Evolutionary conservation across 1,140 invertebrate genomes (phyloP).

Genomic region (Heliconius hewitsoni): DNA sequence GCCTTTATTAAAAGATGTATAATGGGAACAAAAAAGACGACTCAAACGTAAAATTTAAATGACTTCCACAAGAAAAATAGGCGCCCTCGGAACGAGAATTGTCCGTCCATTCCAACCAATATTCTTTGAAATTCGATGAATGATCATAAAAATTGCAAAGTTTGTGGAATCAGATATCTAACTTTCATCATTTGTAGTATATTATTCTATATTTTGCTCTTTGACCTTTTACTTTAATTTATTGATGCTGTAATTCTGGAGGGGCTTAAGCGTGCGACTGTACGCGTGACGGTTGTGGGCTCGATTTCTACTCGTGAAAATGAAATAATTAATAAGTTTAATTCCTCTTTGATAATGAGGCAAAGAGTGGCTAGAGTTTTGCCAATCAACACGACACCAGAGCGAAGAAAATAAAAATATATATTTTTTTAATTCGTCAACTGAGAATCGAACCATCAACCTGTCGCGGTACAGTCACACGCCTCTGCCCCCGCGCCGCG

Average conservation of each 20-base stretch:
- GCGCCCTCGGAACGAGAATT: conserved; percentile 14
- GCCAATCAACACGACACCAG: too few relatives aligned
- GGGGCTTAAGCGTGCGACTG: too few relatives aligned
- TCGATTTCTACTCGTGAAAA: too few relatives aligned
- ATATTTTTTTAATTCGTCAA: too few relatives aligned
- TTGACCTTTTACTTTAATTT: neutral
- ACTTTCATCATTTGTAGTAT: conserved; percentile 33
- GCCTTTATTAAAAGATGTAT: neutral
- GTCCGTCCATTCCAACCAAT: conserved; percentile 29
- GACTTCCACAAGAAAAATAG: conserved; percentile 14
- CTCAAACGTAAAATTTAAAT: conserved; percentile 9
- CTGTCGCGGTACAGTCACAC: too few relatives aligned
- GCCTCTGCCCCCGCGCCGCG: too few relatives aligned
- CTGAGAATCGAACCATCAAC: too few relatives aligned
- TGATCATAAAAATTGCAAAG: conserved; percentile 47
- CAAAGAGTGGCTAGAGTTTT: too few relatives aligned
- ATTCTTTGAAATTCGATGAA: conserved; percentile 31
- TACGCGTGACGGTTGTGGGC: too few relatives aligned
- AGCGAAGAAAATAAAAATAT: too few relatives aligned
- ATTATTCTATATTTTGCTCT: conserved; percentile 20
- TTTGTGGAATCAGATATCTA: conserved; percentile 47
- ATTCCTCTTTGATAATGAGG: too few relatives aligned
- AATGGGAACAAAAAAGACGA: conserved; percentile 1
- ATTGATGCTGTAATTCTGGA: neutral
- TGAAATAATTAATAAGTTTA: neutral